These are phyloP conservation scores for Drosophila borealis DNA, from an alignment of 2,888 invertebrate species.

Conservation along the genomic window DNA sequence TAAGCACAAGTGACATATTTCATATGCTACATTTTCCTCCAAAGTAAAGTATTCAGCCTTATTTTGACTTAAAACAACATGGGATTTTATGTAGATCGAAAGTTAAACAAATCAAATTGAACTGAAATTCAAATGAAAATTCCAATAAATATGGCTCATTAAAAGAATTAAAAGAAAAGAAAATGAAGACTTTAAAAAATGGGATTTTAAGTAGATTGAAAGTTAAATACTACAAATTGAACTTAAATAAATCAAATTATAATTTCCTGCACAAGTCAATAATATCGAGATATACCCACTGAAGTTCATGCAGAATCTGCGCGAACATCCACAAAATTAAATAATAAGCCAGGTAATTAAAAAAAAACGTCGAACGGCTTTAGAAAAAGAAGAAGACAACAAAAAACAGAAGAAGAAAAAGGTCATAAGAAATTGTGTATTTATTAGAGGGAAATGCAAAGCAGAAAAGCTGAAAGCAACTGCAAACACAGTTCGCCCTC, in stretches of 20 bases:
- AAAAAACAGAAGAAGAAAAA: slow-evolving; percentile 16
- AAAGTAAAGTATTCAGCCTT: too few species aligned
- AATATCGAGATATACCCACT: not conserved
- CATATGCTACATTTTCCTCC: too few species aligned
- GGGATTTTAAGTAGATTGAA: too few species aligned
- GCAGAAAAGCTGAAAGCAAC: slow-evolving; percentile 21
- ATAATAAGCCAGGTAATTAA: slow-evolving; percentile 58
- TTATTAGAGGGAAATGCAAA: slow-evolving; percentile 59
- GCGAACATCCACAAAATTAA: slow-evolving; percentile 55
- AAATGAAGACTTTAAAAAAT: too few species aligned
- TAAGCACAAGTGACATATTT: too few species aligned
- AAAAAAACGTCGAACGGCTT: slow-evolving; percentile 40
- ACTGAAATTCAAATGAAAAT: too few species aligned
- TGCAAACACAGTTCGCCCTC: slow-evolving; percentile 14
- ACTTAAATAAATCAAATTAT: not conserved
- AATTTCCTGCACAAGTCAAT: not conserved
- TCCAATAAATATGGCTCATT: too few species aligned
- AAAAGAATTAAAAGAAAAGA: too few species aligned
- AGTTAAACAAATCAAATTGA: too few species aligned
- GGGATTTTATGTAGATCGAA: too few species aligned
- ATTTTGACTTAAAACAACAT: too few species aligned
- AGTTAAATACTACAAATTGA: too few species aligned
- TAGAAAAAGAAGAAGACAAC: not conserved
- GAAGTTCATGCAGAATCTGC: slow-evolving; percentile 13
- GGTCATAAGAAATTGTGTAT: slow-evolving; percentile 63